A percentile compares a stretch with the other conserved stretches of the same genome.
Evolutionary conservation across 2,888 invertebrate genomes (phyloP).

Genomic region (Apamea epomidion): DNA sequence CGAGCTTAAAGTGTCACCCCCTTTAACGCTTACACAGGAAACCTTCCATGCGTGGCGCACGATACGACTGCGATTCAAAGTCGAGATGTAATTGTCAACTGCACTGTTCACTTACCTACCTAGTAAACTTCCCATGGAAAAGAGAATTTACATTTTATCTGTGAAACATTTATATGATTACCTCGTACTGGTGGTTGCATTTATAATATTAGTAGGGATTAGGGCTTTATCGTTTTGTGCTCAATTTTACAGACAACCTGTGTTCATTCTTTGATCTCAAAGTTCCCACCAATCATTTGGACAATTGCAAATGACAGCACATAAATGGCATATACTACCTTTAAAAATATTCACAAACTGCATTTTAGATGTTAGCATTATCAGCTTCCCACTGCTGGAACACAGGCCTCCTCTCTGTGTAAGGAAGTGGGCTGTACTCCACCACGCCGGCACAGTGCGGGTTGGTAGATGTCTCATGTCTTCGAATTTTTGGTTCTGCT

Average conservation of each 20-base stretch:
- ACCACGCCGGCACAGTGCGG: too few relatives aligned
- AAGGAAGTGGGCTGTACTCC: too few relatives aligned
- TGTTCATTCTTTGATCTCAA: background rate
- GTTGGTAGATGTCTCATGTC: too few relatives aligned
- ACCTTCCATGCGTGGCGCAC: slow-evolving; percentile 37
- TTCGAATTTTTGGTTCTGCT: too few relatives aligned
- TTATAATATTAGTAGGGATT: background rate
- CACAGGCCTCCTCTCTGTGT: too few relatives aligned
- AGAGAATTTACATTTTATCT: slow-evolving; percentile 1
- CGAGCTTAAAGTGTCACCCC: slow-evolving; percentile 21
- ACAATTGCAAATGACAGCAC: background rate
- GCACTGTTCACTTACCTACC: slow-evolving; percentile 16
- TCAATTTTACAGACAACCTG: background rate
- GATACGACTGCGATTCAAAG: slow-evolving; percentile 36
- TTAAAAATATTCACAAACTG: background rate
- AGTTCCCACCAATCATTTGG: background rate
- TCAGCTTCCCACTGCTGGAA: background rate
- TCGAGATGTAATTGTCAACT: slow-evolving; percentile 31
- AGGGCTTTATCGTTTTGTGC: background rate
- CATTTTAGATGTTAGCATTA: background rate
- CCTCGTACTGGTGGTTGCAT: background rate
- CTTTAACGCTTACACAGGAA: slow-evolving; percentile 34
- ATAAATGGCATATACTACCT: background rate
- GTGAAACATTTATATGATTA: background rate
- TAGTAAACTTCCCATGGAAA: slow-evolving; percentile 14